Conservation (phyloP, 2,113 vertebrate species). For the Orthonyx spaldingii region DNA sequence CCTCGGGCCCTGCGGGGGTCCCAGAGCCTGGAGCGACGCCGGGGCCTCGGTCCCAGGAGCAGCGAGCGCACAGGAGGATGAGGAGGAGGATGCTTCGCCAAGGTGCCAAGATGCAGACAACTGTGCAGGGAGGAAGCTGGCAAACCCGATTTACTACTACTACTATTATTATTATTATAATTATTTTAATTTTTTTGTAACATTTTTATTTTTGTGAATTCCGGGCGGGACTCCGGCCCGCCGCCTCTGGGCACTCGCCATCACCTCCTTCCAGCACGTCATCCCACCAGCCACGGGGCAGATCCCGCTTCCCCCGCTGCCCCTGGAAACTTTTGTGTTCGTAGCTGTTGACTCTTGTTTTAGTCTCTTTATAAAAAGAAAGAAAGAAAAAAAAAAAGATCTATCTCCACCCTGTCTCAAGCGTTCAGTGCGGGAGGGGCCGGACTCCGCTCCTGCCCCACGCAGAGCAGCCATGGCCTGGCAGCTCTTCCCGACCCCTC, state of each 20-base stretch:
- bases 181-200: conserved; percentile 66
- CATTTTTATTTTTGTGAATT: conserved; percentile 54
- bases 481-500: neutral
- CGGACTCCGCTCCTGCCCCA: neutral
- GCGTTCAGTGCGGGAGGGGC: neutral
- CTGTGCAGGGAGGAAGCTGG: conserved; percentile 50
- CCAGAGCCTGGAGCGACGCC: neutral
- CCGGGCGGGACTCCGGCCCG: neutral
- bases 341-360: conserved; percentile 57
- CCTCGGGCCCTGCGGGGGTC: neutral
- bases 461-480: neutral
- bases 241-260: neutral
- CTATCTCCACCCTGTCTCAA: conserved; percentile 13
- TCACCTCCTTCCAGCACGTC: neutral
- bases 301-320: neutral
- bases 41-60: neutral
- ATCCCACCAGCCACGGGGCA: neutral
- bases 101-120: conserved; percentile 22
- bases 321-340: conserved; percentile 25
- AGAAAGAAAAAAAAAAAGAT: neutral
- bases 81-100: conserved; percentile 30
- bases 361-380: conserved; percentile 59
- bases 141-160: conserved; percentile 57
- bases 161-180: conserved; percentile 62
- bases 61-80: neutral